Evolutionary conservation across 2,888 invertebrate species (phyloP).

Genomic region (Lordiphosa andalusiaca): DNA sequence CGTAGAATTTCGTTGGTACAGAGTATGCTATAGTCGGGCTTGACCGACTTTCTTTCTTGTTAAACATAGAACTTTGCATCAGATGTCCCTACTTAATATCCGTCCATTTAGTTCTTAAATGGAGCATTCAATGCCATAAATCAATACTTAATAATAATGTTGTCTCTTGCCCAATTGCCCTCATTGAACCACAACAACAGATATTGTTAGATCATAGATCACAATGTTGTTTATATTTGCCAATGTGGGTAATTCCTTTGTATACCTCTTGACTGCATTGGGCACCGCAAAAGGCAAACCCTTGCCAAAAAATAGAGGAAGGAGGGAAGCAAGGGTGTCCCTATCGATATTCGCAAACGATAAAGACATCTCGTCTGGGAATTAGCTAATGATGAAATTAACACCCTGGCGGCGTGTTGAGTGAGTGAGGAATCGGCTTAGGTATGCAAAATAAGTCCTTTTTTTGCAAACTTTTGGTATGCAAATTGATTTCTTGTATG

Average conservation of each 20-base stretch:
- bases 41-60: too few relatives aligned
- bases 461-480: constrained; percentile 35
- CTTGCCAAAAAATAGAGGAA: neutral
- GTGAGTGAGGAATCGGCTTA: constrained; percentile 35
- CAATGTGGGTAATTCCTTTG: constrained; percentile 55
- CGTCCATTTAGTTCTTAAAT: too few relatives aligned
- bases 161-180: too few relatives aligned
- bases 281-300: constrained; percentile 20
- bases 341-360: constrained; percentile 36
- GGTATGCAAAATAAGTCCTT: constrained; percentile 36
- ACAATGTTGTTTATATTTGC: constrained; percentile 51
- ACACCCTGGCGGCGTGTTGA: constrained; percentile 42
- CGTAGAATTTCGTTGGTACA: too few relatives aligned
- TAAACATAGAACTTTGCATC: too few relatives aligned
- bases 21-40: too few relatives aligned
- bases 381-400: constrained; percentile 61
- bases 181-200: too few relatives aligned
- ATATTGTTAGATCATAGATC: constrained; percentile 4
- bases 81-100: too few relatives aligned
- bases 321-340: neutral
- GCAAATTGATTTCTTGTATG: constrained; percentile 33
- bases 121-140: too few relatives aligned
- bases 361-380: constrained; percentile 39
- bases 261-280: constrained; percentile 52
- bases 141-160: too few relatives aligned